phyloP scores from a whole-genome alignment of 92 coral and sea anemone species.

The Montipora capitata region DNA sequence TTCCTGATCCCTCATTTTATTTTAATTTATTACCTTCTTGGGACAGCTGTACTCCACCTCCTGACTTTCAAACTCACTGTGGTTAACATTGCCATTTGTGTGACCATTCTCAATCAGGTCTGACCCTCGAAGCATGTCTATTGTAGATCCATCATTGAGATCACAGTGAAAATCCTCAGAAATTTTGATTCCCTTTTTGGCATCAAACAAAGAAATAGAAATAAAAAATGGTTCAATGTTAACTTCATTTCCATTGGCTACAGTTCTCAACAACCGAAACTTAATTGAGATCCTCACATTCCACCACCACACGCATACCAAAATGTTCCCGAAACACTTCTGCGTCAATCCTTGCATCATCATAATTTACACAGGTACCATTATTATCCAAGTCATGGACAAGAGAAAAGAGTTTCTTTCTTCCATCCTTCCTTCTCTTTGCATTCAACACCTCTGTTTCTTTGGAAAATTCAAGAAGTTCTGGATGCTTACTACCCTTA shows the following conservation, averaged over 20 bases:
- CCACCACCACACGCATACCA: conserved; percentile 87
- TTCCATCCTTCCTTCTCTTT: conserved; percentile 86
- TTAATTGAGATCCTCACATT: conserved; percentile 91
- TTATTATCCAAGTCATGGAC: conserved; percentile 84
- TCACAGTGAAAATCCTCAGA: conserved; percentile 98
- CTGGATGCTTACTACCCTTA: conserved; percentile 96
- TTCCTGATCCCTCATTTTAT: too few species aligned
- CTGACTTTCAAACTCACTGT: conserved; percentile 17
- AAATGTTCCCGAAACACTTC: conserved; percentile 88
- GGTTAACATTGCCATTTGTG: conserved; percentile 69
- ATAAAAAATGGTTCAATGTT: conserved; percentile 97
- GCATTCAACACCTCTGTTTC: conserved; percentile 98
- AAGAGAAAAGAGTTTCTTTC: conserved; percentile 92
- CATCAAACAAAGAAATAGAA: conserved; percentile 93
- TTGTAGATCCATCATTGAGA: conserved; percentile 81
- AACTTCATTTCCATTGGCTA: conserved; percentile 73
- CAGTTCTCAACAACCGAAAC: conserved; percentile 89
- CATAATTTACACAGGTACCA: conserved; percentile 85
- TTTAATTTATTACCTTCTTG: conserved; percentile 38
- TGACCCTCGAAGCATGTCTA: conserved; percentile 83
- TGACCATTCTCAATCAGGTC: conserved; percentile 87
- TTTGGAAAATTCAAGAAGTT: conserved; percentile 92
- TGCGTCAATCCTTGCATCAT: conserved; percentile 92
- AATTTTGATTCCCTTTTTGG: conserved; percentile 88
- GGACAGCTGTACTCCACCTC: conserved; percentile 82